A percentile compares a stretch with the other conserved stretches of the same genome.
Conservation (phyloP, 2,888 invertebrate species). For the Lobophora halterata region DNA sequence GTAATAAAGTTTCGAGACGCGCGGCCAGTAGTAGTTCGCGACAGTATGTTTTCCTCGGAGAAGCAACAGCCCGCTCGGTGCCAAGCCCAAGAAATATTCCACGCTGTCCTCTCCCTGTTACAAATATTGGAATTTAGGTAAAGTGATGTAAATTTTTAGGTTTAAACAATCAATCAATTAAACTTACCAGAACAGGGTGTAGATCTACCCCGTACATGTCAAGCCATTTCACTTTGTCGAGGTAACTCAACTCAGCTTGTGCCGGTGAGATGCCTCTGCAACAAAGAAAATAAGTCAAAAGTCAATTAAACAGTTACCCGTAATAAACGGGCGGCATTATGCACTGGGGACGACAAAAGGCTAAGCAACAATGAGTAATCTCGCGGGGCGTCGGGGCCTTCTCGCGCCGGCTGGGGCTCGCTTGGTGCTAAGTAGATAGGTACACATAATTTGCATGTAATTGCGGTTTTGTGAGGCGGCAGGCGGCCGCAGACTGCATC, state of each 20-base stretch:
- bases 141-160: not conserved
- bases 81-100: slow-evolving; percentile 97
- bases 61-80: slow-evolving; percentile 97
- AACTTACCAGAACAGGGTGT: slow-evolving; percentile 94
- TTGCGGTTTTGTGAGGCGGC: slow-evolving; percentile 66
- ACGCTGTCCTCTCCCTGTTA: slow-evolving; percentile 96
- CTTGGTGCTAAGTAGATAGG: slow-evolving; percentile 61
- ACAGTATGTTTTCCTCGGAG: slow-evolving; percentile 97
- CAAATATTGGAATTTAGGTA: slow-evolving; percentile 21
- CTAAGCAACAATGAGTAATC: slow-evolving; percentile 58
- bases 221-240: slow-evolving; percentile 99
- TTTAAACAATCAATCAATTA: not conserved
- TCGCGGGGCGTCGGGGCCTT: slow-evolving; percentile 34
- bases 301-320: slow-evolving; percentile 54
- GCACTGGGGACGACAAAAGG: slow-evolving; percentile 48
- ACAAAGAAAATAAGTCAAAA: slow-evolving; percentile 39
- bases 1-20: slow-evolving; percentile 97
- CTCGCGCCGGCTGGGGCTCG: slow-evolving; percentile 41
- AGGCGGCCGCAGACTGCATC: slow-evolving; percentile 62
- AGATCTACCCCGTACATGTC: slow-evolving; percentile 99
- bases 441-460: slow-evolving; percentile 78
- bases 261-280: slow-evolving; percentile 93
- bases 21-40: slow-evolving; percentile 98
- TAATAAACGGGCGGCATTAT: slow-evolving; percentile 55
- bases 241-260: slow-evolving; percentile 95